These are phyloP conservation scores for Cynoglossus semilaevis DNA, from an alignment of 2,113 vertebrate genomes.

Conservation along the genomic window DNA sequence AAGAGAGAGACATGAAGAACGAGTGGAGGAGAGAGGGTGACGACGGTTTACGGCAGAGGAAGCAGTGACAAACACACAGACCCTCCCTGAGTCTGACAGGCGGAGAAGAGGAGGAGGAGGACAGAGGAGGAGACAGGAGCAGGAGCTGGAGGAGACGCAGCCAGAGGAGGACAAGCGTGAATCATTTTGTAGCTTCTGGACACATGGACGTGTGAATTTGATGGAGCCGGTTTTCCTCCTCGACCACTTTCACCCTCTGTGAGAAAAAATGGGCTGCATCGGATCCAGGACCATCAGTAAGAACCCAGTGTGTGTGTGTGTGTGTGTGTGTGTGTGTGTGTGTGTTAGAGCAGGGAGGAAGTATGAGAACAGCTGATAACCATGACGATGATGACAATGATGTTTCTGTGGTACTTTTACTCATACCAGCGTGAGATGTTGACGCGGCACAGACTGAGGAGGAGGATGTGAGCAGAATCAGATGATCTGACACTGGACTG, in stretches of 20 bases:
- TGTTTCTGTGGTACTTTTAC: not conserved
- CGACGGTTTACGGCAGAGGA: too few relatives aligned
- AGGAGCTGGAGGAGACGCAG: conserved; percentile 21
- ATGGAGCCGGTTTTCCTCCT: conserved; percentile 63
- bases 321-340: not conserved
- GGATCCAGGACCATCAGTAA: conserved; percentile 81
- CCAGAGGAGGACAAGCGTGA: conserved; percentile 63
- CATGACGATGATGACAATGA: too few relatives aligned
- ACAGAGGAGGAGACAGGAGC: conserved; percentile 15
- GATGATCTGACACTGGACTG: not conserved
- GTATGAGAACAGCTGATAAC: not conserved
- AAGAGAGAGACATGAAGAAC: too few relatives aligned
- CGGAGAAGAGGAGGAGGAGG: conserved; percentile 21
- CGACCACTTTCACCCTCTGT: conserved; percentile 65
- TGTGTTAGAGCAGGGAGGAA: not conserved
- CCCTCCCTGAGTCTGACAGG: conserved; percentile 12
- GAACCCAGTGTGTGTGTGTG: conserved; percentile 17
- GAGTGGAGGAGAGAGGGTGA: too few relatives aligned
- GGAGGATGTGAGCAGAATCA: conserved; percentile 12
- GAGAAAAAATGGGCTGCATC: conserved; percentile 80
- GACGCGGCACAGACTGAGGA: too few relatives aligned
- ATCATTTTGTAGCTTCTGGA: too few relatives aligned
- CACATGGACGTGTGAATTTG: conserved; percentile 70
- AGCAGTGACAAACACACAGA: too few relatives aligned
- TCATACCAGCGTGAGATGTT: too few relatives aligned